Evolutionary conservation across 1,140 invertebrate species (phyloP).

Genomic region (Temnothorax longispinosus): DNA sequence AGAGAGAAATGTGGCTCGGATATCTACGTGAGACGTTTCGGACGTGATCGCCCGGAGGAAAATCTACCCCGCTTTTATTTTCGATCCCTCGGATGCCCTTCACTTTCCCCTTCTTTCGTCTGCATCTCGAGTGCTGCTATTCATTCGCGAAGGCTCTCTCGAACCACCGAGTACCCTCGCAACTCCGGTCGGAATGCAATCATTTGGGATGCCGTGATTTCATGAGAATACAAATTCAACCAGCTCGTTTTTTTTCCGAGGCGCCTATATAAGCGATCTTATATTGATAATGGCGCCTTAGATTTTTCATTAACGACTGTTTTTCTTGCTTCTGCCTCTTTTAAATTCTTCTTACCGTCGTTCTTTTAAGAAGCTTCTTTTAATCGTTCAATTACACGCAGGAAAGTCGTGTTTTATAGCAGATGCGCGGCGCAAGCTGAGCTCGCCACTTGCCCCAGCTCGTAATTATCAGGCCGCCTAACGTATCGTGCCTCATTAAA

Average conservation of each 20-base stretch:
- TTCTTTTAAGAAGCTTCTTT: background rate
- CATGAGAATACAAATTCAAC: constrained; percentile 24
- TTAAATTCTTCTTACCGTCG: background rate
- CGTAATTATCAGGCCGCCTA: constrained; percentile 56
- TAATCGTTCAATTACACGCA: constrained; percentile 39
- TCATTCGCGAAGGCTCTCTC: constrained; percentile 61
- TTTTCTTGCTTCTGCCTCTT: background rate
- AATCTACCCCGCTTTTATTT: constrained; percentile 64
- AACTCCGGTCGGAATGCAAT: constrained; percentile 53
- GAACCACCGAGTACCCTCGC: constrained; percentile 37
- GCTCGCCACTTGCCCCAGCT: constrained; percentile 30
- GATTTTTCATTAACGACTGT: background rate
- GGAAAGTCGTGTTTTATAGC: constrained; percentile 33
- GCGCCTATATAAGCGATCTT: background rate
- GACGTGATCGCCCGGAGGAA: constrained; percentile 57
- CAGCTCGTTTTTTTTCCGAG: background rate
- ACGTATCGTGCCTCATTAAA: constrained; percentile 63
- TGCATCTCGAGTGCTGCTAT: constrained; percentile 57
- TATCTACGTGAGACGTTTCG: constrained; percentile 66
- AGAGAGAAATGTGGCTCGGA: background rate
- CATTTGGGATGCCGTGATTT: constrained; percentile 41
- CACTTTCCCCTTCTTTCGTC: constrained; percentile 50
- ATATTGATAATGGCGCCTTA: background rate
- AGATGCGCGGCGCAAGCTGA: background rate
- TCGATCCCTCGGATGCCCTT: constrained; percentile 28